Evolutionary conservation across 2,797 vertebrate genomes (phyloP), one percentile per base, ranked within the genome.

Genomic region (Otolemur crassicaudatus): DNA sequence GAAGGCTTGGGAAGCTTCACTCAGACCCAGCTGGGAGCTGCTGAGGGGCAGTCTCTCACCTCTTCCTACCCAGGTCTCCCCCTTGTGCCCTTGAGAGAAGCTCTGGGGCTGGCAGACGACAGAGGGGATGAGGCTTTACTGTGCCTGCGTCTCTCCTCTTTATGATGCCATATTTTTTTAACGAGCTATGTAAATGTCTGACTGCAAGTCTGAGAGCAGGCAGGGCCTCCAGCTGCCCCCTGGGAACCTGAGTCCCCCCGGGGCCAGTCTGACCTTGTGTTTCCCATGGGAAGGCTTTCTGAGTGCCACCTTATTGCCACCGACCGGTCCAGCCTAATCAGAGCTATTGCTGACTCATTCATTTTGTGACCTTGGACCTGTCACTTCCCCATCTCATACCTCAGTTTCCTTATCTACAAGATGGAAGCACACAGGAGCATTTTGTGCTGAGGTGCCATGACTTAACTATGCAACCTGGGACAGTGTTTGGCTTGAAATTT

Each of bases 161-260:
- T 95, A 98, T 1, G 23, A 90, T 0, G 0, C 87, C 46, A 3
- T 96, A 87, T 91, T 81, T 94, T 95, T 97, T 97, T 96, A 96
- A 98, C 4, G 60, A 98, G 95, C 94, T 94, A 29, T 81, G 91
- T 98, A 97, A 97, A 96, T 93, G 70, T 95, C 94, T 93, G 70
- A 95, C 94, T 93, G 61, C 65, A 25, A 82, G 84, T 90, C 85
- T 29, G 60, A 82, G 22, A 91, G 92, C 94, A 95, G 96, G 85
- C 67, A 75, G 83, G 76, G 67, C 77, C 63, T 91, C 58, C 65
- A 40, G 93, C 83, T 53, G 25, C 11, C 23, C 43, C 31, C n/a
- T 81, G 9, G 10, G 67, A 10, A 16, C 49, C 56, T 29, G 43
- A 31, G 20, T 4, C 8, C 0, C 43, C n/a, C 12, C 5, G 20